These are phyloP conservation scores for Lordiphosa fenestrarum DNA, from an alignment of 2,888 invertebrate species.

Conservation along the genomic window DNA sequence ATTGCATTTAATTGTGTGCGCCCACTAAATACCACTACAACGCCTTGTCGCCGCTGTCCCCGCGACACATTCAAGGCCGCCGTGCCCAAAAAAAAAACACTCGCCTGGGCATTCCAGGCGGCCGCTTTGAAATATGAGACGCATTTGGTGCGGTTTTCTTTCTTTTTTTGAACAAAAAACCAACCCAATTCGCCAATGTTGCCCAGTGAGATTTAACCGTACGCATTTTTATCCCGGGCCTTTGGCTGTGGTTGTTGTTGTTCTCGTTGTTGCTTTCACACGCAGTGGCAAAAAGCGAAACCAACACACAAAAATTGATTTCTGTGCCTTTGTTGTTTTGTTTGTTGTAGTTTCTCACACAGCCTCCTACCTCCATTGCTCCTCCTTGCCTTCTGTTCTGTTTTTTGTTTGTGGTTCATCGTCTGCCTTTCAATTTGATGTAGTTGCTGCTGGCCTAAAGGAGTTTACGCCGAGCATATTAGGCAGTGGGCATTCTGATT, in stretches of 20 bases:
- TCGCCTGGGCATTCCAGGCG: slow-evolving; percentile 18
- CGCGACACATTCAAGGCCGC: slow-evolving; percentile 22
- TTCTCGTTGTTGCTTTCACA: slow-evolving; percentile 29
- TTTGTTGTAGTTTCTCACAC: slow-evolving; percentile 46
- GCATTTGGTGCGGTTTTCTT: slow-evolving; percentile 43
- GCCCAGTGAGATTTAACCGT: slow-evolving; percentile 10
- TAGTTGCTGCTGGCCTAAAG: slow-evolving; percentile 15
- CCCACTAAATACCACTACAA: neutral
- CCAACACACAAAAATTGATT: slow-evolving; percentile 60
- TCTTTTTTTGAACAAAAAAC: neutral
- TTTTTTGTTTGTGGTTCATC: neutral
- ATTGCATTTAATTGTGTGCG: slow-evolving; percentile 30
- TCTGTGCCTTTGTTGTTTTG: slow-evolving; percentile 49
- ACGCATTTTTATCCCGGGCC: slow-evolving; percentile 30
- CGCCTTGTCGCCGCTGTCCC: slow-evolving; percentile 1
- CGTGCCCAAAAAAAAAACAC: slow-evolving; percentile 31
- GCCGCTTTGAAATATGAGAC: slow-evolving; percentile 56
- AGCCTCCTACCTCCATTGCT: too few species aligned
- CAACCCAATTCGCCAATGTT: neutral
- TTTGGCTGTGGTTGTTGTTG: neutral
- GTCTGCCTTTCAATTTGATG: slow-evolving; percentile 37
- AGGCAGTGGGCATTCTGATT: too few species aligned
- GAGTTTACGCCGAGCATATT: too few species aligned
- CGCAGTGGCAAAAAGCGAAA: slow-evolving; percentile 19
- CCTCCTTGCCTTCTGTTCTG: neutral